A percentile compares a stretch with the other conserved stretches of the same genome.
Evolutionary conservation across 1,140 invertebrate genomes (phyloP).

Genomic region (Delia radicum): DNA sequence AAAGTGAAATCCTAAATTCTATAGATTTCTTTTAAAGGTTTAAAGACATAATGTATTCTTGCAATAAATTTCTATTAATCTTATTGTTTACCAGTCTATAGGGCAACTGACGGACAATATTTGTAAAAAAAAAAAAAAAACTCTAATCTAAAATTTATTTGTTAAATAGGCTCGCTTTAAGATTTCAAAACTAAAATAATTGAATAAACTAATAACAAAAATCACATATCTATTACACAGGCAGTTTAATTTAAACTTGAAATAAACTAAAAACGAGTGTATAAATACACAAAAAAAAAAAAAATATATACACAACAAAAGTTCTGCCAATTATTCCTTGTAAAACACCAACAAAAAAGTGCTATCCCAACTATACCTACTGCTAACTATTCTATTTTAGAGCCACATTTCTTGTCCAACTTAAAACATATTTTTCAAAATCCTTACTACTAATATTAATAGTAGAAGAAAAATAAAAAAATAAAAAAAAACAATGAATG

Average conservation of each 20-base stretch:
- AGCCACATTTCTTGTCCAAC: neutral
- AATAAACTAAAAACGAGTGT: neutral
- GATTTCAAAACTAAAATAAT: neutral
- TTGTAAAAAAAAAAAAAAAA: constrained; percentile 7
- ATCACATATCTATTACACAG: neutral
- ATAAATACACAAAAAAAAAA: too few relatives aligned
- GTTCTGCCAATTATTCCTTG: neutral
- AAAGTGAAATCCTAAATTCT: neutral
- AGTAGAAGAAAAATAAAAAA: neutral
- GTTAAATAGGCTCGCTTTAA: neutral
- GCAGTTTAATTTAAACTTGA: neutral
- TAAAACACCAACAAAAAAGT: neutral
- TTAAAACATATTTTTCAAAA: neutral
- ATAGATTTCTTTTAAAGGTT: neutral
- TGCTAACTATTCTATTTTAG: neutral
- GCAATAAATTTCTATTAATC: neutral
- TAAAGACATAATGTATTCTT: neutral
- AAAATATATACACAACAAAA: too few relatives aligned
- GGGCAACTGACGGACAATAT: constrained; percentile 18
- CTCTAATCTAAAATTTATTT: neutral
- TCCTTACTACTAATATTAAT: neutral
- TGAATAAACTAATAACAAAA: neutral
- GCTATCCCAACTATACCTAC: neutral
- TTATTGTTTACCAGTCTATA: constrained; percentile 1
- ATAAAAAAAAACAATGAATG: too few relatives aligned